Evolutionary conservation across 2,888 invertebrate genomes (phyloP).

Genomic region (Nesidiocoris tenuis): DNA sequence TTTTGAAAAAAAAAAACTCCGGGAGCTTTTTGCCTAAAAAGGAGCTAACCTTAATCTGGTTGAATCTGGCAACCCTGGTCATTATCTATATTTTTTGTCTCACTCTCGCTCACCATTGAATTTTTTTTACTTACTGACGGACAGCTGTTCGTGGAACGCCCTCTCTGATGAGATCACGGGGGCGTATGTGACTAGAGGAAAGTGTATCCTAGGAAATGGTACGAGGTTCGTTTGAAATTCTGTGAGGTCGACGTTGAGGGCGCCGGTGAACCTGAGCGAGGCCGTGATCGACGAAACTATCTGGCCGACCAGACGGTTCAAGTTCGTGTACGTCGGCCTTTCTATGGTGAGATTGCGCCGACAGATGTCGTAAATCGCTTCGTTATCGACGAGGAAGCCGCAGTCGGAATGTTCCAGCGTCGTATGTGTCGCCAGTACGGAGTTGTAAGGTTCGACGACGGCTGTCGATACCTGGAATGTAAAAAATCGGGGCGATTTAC

Average conservation of each 20-base stretch:
- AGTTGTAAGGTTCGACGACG: constrained; percentile 97
- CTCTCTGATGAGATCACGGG: constrained; percentile 92
- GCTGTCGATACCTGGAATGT: constrained; percentile 75
- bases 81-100: no score
- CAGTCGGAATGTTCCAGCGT: constrained; percentile 93
- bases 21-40: no score
- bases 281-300: constrained; percentile 92
- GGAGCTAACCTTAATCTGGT: no score
- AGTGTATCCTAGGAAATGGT: constrained; percentile 94
- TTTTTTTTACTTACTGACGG: no score
- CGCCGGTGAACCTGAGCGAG: constrained; percentile 85
- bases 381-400: constrained; percentile 93
- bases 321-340: constrained; percentile 92
- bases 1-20: no score
- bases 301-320: constrained; percentile 93
- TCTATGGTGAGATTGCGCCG: constrained; percentile 92
- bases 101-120: no score
- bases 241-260: constrained; percentile 88
- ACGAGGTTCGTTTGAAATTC: constrained; percentile 95
- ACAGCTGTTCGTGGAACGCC: constrained; percentile 84
- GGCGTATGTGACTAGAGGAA: constrained; percentile 89
- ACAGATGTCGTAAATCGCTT: no score
- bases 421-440: constrained; percentile 93
- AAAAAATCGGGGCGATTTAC: no score
- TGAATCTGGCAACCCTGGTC: no score